Percentiles rank a stretch among this genome's conserved stretches.
Conservation (phyloP, 2,888 invertebrate genomes). For the Toxonevra muliebris region DNA sequence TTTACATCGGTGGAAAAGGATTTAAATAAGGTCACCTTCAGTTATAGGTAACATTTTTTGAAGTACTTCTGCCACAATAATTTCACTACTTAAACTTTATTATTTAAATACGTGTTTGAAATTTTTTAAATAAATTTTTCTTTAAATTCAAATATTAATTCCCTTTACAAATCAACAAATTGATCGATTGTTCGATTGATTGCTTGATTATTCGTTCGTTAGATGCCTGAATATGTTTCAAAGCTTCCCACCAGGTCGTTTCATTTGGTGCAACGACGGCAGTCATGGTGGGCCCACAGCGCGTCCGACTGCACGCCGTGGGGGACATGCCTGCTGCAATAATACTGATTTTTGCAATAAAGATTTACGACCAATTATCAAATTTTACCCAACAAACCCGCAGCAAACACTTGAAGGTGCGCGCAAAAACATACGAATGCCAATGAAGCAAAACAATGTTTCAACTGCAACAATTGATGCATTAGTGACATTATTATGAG, state of each 20-base stretch:
- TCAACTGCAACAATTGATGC: no score
- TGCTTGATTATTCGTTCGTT: constrained; percentile 15
- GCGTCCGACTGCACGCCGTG: constrained; percentile 57
- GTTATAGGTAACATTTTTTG: constrained; percentile 77
- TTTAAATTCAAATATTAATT: constrained; percentile 18
- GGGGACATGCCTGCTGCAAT: constrained; percentile 63
- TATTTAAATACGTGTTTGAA: not conserved
- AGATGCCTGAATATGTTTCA: constrained; percentile 63
- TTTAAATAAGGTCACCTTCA: constrained; percentile 66
- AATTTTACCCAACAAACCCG: constrained; percentile 53
- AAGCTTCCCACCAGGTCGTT: constrained; percentile 63
- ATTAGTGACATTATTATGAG: no score
- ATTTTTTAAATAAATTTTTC: constrained; percentile 12
- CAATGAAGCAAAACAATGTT: no score
- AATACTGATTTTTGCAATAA: constrained; percentile 63
- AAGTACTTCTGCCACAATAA: constrained; percentile 17
- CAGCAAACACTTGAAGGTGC: constrained; percentile 53
- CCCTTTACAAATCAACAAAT: constrained; percentile 14
- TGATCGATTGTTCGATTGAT: constrained; percentile 15
- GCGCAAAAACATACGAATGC: constrained; percentile 30
- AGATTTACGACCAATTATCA: constrained; percentile 64
- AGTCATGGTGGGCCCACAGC: constrained; percentile 61
- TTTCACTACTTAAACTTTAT: not conserved
- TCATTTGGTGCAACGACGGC: constrained; percentile 65
- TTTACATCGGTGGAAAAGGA: constrained; percentile 77